These are phyloP conservation scores for Sander lucioperca DNA, from an alignment of 2,113 vertebrate species.

Conservation along the genomic window DNA sequence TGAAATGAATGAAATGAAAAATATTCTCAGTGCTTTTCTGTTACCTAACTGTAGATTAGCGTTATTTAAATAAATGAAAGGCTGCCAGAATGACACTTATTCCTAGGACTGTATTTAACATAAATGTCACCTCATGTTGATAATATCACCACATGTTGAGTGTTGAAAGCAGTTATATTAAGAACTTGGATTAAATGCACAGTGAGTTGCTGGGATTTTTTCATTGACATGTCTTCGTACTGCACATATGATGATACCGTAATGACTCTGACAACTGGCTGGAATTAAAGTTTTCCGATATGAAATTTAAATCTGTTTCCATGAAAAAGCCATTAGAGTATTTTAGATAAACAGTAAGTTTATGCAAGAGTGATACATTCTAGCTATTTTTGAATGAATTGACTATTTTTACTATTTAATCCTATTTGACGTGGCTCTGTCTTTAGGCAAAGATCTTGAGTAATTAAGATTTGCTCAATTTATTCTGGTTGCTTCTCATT, in stretches of 20 bases:
- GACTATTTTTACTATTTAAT: not conserved
- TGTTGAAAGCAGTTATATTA: conserved; percentile 31
- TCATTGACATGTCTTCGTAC: not conserved
- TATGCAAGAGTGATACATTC: not conserved
- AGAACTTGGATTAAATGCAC: not conserved
- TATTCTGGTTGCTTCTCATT: not conserved
- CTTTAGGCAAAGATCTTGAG: not conserved
- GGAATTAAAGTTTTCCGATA: not conserved
- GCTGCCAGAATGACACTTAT: conserved; percentile 18
- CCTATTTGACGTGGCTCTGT: not conserved
- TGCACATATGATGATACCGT: not conserved
- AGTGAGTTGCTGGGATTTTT: not conserved
- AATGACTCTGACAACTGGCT: not conserved
- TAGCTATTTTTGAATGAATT: not conserved
- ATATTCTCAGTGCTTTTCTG: not conserved
- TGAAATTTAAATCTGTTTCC: not conserved
- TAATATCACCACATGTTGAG: not conserved
- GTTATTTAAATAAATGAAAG: conserved; percentile 25
- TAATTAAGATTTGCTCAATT: not conserved
- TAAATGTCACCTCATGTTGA: conserved; percentile 19
- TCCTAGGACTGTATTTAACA: conserved; percentile 10
- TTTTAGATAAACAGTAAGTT: too few relatives aligned
- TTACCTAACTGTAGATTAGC: not conserved
- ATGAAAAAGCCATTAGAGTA: not conserved
- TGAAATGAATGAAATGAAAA: not conserved